These are phyloP conservation scores for Hoplostethus atlanticus DNA, from an alignment of 2,797 vertebrate species.

Conservation along the genomic window DNA sequence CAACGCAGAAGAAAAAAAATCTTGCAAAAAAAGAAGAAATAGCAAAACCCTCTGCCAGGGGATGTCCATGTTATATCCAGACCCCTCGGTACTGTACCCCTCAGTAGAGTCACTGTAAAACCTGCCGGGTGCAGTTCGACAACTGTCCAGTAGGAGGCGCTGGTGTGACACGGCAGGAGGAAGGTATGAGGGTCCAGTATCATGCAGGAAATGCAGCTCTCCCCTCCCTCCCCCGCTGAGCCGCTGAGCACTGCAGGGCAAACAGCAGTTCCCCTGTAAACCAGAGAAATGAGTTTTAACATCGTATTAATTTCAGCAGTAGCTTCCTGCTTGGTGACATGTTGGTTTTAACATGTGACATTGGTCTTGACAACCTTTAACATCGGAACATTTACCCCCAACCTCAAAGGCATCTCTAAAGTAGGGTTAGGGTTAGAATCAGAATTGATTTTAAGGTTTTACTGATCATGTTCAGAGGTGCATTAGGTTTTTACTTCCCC, in stretches of 20 bases:
- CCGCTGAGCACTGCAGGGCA: background rate
- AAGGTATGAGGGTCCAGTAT: constrained; percentile 67
- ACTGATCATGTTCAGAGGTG: too few species aligned
- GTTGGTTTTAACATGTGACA: too few species aligned
- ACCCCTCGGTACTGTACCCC: too few species aligned
- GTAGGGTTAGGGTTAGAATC: background rate
- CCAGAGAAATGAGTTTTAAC: background rate
- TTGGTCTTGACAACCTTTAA: too few species aligned
- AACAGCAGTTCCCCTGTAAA: constrained; percentile 53
- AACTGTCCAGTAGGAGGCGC: constrained; percentile 67
- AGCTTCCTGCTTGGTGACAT: too few species aligned
- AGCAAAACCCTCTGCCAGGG: constrained; percentile 83
- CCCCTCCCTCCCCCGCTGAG: constrained; percentile 37
- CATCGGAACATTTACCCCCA: too few species aligned
- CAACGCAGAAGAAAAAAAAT: constrained; percentile 41
- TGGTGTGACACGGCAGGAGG: constrained; percentile 71
- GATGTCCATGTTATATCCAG: constrained; percentile 59
- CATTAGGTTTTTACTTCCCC: too few species aligned
- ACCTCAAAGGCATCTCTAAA: background rate
- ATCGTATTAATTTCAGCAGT: too few species aligned
- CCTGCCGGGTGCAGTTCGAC: constrained; percentile 81
- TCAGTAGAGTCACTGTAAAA: background rate
- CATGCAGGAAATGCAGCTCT: constrained; percentile 79
- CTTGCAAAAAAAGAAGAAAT: constrained; percentile 60
- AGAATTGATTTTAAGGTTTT: too few species aligned